phyloP scores from a whole-genome alignment of 1,140 invertebrate genomes.

The Trachelipus rathkii region DNA sequence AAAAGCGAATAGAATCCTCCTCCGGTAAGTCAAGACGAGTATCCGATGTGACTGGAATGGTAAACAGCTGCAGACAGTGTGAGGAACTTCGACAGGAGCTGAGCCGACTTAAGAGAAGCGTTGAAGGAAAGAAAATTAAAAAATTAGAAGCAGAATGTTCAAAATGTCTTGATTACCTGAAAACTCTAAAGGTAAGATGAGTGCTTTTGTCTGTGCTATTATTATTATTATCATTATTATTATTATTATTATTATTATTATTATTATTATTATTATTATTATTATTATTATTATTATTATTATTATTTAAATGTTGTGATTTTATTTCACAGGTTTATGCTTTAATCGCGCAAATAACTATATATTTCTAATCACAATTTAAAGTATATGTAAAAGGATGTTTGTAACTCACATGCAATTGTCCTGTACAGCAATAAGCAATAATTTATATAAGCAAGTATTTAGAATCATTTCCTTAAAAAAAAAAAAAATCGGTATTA shows the following conservation, averaged over 20 bases:
- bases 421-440: no score
- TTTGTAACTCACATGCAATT: no score
- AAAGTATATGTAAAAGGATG: no score
- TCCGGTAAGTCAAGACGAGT: constrained; percentile 31
- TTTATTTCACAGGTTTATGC: no score
- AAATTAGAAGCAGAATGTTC: constrained; percentile 35
- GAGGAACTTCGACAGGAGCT: constrained; percentile 58
- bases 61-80: constrained; percentile 57
- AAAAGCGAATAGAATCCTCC: constrained; percentile 14
- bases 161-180: constrained; percentile 37
- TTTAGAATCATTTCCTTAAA: no score
- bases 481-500: no score
- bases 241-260: no score
- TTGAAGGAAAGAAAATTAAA: constrained; percentile 27
- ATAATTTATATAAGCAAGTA: no score
- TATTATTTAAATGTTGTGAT: background rate
- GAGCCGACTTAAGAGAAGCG: constrained; percentile 49
- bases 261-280: background rate
- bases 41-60: constrained; percentile 45
- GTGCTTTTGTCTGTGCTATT: background rate
- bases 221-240: constrained; percentile 12
- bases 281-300: constrained; percentile 6
- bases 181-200: constrained; percentile 35
- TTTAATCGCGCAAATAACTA: no score
- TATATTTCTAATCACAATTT: no score